Evolutionary conservation across 1,140 invertebrate genomes (phyloP), one percentile per base, ranked within the genome.

Genomic region (Potamilus streckersoni): DNA sequence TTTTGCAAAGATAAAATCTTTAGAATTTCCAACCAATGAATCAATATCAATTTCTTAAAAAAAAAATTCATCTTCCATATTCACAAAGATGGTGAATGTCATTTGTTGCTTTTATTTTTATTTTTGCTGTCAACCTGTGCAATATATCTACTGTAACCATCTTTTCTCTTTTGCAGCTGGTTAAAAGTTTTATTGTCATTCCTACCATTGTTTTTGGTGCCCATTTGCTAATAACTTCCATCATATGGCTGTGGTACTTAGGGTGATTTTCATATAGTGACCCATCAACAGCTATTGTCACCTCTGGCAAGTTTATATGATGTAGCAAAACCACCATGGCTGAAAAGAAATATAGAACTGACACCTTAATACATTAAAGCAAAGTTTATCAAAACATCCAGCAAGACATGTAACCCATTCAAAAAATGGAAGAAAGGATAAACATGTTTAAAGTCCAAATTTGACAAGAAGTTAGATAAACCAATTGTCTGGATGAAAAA

Each of bases 241-340:
- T 94, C 95, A 99, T 97, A 78, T 98, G 92, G 88, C 95, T 92
- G 88, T 98, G 96, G 91, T 99, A 98, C 89, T 97, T 95, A 0
- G 98, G 98, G 89, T 99, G 98, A 92, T 95, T 98, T 84, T 97
- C 93, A 90, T 98, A 99, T 0, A 99, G 95, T 20, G 97, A 98
- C 16, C 98, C 98, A 90, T 99, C 98, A 78, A 99, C 95, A 69
- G 96, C 98, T 17, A 99, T 95, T 0, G 97, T 98, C 2, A 98
- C 95, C 80, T 93, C 93, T 14, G 94, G 93, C 82, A 97, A 94
- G 23, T 92, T 92, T 92, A 98, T 97, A 59, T 83, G 91, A 73
- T 93, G 92, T 66, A 96, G 83, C n/a, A 96, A 83, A 20, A 91
- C 91, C 56, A 94, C 91, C 67, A 95, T 90, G 85, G 94, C 94